Evolutionary conservation across 2,888 invertebrate genomes (phyloP).

Genomic region (Drosophila subquinaria): DNA sequence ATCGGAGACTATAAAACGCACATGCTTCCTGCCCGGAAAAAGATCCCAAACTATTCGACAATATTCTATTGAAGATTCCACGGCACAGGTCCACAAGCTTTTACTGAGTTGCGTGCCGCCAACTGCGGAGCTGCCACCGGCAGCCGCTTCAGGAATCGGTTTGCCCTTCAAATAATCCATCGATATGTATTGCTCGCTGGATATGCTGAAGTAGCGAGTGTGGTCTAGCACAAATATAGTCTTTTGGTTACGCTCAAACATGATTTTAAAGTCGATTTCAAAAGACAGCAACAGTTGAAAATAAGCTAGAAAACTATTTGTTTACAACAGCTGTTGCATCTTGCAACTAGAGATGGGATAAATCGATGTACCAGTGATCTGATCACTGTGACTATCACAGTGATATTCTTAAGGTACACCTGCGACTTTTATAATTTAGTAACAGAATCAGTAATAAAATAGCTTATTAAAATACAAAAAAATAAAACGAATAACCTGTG

Average conservation of each 20-base stretch:
- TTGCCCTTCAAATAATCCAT: constrained; percentile 86
- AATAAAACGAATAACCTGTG: neutral
- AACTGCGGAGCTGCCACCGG: constrained; percentile 16
- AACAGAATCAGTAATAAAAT: neutral
- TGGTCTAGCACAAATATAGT: constrained; percentile 98
- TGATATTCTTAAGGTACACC: neutral
- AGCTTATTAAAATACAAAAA: neutral
- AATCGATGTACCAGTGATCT: neutral
- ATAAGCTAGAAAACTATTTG: constrained; percentile 23
- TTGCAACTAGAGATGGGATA: constrained; percentile 29
- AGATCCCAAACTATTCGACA: constrained; percentile 98
- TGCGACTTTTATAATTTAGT: neutral
- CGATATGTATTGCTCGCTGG: constrained; percentile 84
- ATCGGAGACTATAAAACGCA: constrained; percentile 95
- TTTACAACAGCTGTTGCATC: constrained; percentile 51
- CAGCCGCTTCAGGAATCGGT: constrained; percentile 79
- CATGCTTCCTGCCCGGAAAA: constrained; percentile 95
- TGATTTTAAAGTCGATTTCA: constrained; percentile 26
- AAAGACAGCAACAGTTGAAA: constrained; percentile 1
- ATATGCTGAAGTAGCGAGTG: constrained; percentile 94
- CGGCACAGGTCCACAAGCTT: constrained; percentile 97
- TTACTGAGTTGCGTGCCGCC: constrained; percentile 91
- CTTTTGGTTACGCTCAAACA: constrained; percentile 91
- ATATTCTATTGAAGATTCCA: constrained; percentile 98
- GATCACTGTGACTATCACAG: neutral